phyloP scores from a whole-genome alignment of 1,140 invertebrate species.

The Steinernema feltiae region DNA sequence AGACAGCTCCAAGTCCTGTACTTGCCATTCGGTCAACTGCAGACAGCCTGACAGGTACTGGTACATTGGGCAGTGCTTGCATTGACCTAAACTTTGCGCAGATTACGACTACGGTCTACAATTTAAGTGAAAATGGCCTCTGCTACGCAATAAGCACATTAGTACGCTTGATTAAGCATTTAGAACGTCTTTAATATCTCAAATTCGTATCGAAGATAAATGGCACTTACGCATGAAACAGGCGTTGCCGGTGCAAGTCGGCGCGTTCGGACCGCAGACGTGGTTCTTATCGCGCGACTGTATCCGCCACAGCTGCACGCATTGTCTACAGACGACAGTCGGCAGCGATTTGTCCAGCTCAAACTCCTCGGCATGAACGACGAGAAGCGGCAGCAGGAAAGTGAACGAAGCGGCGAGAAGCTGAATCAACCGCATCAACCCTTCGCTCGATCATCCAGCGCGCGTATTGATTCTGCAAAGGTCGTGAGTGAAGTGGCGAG shows the following conservation, averaged over 20 bases:
- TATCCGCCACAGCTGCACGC: slow-evolving; percentile 35
- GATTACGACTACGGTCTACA: not conserved
- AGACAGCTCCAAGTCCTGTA: slow-evolving; percentile 30
- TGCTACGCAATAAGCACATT: no score
- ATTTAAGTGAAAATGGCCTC: no score
- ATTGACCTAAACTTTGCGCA: slow-evolving; percentile 29
- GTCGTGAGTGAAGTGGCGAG: no score
- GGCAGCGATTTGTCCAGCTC: not conserved
- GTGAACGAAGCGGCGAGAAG: not conserved
- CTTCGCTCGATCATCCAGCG: not conserved
- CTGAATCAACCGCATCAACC: slow-evolving; percentile 9
- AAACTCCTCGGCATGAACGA: not conserved
- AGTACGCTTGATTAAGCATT: no score
- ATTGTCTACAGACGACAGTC: slow-evolving; percentile 34
- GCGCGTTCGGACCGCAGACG: slow-evolving; percentile 26
- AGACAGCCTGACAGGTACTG: slow-evolving; percentile 38
- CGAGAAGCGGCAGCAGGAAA: no score
- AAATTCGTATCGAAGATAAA: not conserved
- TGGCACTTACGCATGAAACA: slow-evolving; percentile 38
- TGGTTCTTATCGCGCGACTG: slow-evolving; percentile 27
- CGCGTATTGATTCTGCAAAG: not conserved
- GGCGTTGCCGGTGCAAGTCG: slow-evolving; percentile 32
- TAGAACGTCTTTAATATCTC: no score
- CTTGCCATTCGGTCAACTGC: slow-evolving; percentile 31
- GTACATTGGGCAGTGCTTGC: slow-evolving; percentile 39